Evolutionary conservation across 2,888 invertebrate genomes (phyloP), one percentile per base, ranked within the genome.

Genomic region (Philereme vetulata): DNA sequence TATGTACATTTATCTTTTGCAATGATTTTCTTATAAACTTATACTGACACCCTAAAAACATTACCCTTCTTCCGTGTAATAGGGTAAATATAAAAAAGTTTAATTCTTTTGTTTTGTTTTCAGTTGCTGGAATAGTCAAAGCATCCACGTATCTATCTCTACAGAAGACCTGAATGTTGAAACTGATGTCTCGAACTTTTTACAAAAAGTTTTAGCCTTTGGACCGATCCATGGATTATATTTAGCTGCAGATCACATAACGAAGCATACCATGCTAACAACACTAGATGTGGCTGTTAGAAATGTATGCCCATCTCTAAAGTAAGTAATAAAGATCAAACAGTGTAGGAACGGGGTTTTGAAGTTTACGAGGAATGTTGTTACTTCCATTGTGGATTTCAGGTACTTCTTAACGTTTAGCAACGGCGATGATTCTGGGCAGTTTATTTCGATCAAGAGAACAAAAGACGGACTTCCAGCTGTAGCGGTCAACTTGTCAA

Each of bases 111-210:
- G 4, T 6, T 44, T 32, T 40, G 6, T 55, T 70, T 67, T n/a
- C 50, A 77, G 77, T 4, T 51, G 40, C 4, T 72, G 77, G 69
- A 54, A 66, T 54, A 62, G 62, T n/a, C 46, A 44, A 4, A 68
- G 68, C 4, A 65, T 68, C 1, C 49, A 71, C 48, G 62, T 70
- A 1, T 61, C 58, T 8, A 47, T 70, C 8, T 60, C 59, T 4
- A 58, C 64, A 4, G 53, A 48, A 10, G 47, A 63, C 9, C 11
- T 72, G n/a, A 61, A 34, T 8, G 58, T 47, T 43, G 56, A 62
- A 40, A 55, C 52, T 3, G 11, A 44, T 5, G 8, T 60, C 4
- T 6, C 42, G 5, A 51, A 54, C 11, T 38, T 68, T 10, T 47
- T 68, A 5, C 40, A 56, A 21, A 50, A 52, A 4, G 51, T 35